These are phyloP conservation scores for Mylabris sibirica DNA, from an alignment of 2,888 invertebrate species.

Conservation along the genomic window DNA sequence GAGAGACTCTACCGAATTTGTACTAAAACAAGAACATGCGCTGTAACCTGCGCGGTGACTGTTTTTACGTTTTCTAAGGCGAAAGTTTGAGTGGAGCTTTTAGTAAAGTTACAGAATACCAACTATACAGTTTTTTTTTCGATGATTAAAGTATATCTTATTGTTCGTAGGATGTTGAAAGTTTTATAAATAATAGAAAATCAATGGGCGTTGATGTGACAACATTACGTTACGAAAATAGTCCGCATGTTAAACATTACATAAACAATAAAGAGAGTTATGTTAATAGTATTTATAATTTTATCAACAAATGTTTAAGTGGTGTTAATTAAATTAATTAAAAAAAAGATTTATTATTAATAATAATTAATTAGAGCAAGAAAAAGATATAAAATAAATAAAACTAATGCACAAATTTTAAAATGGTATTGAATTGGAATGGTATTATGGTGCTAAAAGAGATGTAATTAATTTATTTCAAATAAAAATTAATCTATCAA, in stretches of 20 bases:
- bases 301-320: constrained; percentile 68
- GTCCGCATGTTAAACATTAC: constrained; percentile 79
- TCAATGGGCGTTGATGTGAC: constrained; percentile 69
- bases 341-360: neutral
- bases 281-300: constrained; percentile 67
- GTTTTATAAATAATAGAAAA: constrained; percentile 68
- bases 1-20: too few species aligned
- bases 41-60: too few species aligned
- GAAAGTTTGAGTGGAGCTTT: too few species aligned
- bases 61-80: too few species aligned
- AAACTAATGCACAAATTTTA: neutral
- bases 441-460: constrained; percentile 21
- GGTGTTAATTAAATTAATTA: constrained; percentile 49
- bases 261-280: constrained; percentile 70
- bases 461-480: neutral
- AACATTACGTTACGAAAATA: constrained; percentile 71
- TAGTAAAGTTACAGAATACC: too few species aligned
- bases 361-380: neutral
- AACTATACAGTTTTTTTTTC: neutral
- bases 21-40: too few species aligned
- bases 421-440: neutral
- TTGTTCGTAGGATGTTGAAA: constrained; percentile 68
- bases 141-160: neutral
- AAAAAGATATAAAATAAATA: neutral
- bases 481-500: neutral